Evolutionary conservation across 1,140 invertebrate species (phyloP).

Genomic region (Paralvinella palmiformis): DNA sequence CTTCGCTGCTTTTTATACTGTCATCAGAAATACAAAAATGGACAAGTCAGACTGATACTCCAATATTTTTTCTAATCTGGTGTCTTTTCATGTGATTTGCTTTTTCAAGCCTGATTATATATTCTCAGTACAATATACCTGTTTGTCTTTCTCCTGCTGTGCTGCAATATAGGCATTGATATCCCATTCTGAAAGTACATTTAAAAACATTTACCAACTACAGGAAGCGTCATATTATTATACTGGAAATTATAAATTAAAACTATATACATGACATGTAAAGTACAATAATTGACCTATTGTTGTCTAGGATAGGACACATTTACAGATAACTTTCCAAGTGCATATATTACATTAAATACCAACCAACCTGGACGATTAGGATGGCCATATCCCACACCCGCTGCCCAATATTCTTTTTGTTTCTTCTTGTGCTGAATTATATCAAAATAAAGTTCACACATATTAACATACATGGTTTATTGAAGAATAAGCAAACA

Average conservation of each 20-base stretch:
- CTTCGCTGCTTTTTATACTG: neutral
- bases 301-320: neutral
- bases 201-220: slow-evolving; percentile 1
- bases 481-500: neutral
- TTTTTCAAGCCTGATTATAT: too few relatives aligned
- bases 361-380: slow-evolving; percentile 26
- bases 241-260: neutral
- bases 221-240: neutral
- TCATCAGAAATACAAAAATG: neutral
- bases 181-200: slow-evolving; percentile 34
- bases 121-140: slow-evolving; percentile 26
- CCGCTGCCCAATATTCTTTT: slow-evolving; percentile 31
- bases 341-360: neutral
- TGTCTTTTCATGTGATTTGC: too few relatives aligned
- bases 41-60: neutral
- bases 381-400: slow-evolving; percentile 37
- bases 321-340: neutral
- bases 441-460: neutral
- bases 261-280: neutral
- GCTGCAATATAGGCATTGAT: slow-evolving; percentile 42
- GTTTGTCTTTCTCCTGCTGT: slow-evolving; percentile 43
- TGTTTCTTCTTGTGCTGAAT: slow-evolving; percentile 11
- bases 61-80: too few relatives aligned
- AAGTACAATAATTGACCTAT: neutral
- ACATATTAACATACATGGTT: neutral